Base-by-base conservation (phyloP, 37 sponge, comb jelly and placozoan species). In the Tethya wilhelma region DNA sequence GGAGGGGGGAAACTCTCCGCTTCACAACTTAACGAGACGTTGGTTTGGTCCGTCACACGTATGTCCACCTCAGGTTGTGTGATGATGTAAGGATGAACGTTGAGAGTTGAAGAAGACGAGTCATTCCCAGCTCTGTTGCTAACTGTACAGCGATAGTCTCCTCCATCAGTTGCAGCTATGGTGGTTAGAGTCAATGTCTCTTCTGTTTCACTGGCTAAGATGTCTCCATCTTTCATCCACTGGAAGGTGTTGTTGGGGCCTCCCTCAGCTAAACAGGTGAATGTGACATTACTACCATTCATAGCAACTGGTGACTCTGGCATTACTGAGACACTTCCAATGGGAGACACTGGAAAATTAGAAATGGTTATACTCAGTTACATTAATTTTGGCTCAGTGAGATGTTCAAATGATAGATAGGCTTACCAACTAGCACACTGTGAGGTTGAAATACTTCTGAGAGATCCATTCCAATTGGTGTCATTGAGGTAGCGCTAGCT, bases 81-180 rank as follows among this genome's bases (percentile, higher is more conserved):
- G 22, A 39, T 44, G 6, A 79, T 79, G 67, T 32, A 45, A 38
- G 79, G 79, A 14, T 30, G 38, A 33, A 79, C 36, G 34, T 28
- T 55, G 38, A 79, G 55, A 32, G 69, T 67, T 40, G 37, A 1
- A 3, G 57, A 34, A 28, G 68, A 4, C 1, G 22, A 34, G 62
- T 59, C 64, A 31, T 44, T 45, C 9, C 94, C 94, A 45, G 90
- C 94, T 41, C 67, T 74, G 73, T 93, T 93, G 45, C 44, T 68
- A 1, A 77, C 87, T 8, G 43, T 46, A 73, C 94, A 93, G 7
- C 34, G 73, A 59, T 93, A 90, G 14, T 19, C 60, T 29, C 94
- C 94, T 4, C 91, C 90, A 71, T 81, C 74, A 26, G 2, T 3
- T 20, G 60, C 58, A 56, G 34, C 38, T 2, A 8, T 28, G 12